These are phyloP conservation scores for Coptotermes formosanus DNA, from an alignment of 1,140 invertebrate species.

Conservation along the genomic window DNA sequence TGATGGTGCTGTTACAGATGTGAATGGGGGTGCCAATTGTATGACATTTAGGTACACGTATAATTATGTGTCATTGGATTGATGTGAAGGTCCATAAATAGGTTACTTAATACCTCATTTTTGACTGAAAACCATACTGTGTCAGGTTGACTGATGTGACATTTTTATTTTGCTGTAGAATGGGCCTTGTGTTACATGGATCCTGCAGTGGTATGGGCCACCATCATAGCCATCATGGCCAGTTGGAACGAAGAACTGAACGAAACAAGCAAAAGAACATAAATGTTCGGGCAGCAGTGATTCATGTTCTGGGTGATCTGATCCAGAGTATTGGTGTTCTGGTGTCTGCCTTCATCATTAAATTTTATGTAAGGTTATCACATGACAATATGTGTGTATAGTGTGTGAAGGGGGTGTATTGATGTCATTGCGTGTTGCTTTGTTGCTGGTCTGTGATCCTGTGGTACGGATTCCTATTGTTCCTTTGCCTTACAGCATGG, in stretches of 20 bases:
- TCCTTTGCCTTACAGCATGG: neutral
- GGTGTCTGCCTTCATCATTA: constrained; percentile 78
- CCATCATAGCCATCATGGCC: constrained; percentile 43
- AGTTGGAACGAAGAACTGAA: neutral
- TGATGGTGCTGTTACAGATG: no score
- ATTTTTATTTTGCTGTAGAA: constrained; percentile 49
- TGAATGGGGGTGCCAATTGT: no score
- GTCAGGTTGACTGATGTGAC: no score
- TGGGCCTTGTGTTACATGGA: constrained; percentile 73
- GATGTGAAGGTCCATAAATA: no score
- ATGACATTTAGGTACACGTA: no score
- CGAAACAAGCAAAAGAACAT: constrained; percentile 61
- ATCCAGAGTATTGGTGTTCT: constrained; percentile 87
- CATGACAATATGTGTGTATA: constrained; percentile 34
- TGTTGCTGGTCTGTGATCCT: neutral
- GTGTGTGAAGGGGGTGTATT: neutral
- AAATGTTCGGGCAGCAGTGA: constrained; percentile 85
- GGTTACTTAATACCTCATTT: no score
- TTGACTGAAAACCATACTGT: no score
- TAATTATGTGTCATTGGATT: no score
- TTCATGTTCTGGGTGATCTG: constrained; percentile 89
- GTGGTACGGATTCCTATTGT: neutral
- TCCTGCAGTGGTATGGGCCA: constrained; percentile 48
- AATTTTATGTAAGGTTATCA: constrained; percentile 66
- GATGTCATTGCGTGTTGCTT: neutral